phyloP scores from a whole-genome alignment of 2,888 invertebrate species.

The Standfussiana lucernea region DNA sequence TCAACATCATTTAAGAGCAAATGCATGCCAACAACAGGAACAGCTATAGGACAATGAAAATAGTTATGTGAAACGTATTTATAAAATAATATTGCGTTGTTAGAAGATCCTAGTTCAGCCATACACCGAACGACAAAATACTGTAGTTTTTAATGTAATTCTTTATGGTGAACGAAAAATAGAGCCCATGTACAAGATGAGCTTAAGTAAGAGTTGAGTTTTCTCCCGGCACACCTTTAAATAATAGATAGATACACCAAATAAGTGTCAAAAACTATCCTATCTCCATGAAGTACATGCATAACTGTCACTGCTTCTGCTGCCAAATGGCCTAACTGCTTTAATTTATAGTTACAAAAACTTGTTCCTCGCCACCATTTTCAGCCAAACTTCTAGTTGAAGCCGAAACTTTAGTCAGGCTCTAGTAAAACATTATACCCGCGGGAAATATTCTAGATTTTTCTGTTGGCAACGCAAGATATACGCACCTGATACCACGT shows the following conservation, averaged over 20 bases:
- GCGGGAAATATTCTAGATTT: slow-evolving; percentile 52
- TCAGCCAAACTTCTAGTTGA: slow-evolving; percentile 15
- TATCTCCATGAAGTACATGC: slow-evolving; percentile 11
- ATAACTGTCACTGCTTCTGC: background rate
- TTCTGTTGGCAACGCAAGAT: slow-evolving; percentile 30
- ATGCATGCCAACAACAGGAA: background rate
- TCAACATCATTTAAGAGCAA: background rate
- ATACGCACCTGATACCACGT: slow-evolving; percentile 36
- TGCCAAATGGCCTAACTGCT: slow-evolving; percentile 35
- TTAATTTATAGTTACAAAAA: slow-evolving; percentile 39
- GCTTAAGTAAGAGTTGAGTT: background rate
- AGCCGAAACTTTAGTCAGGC: slow-evolving; percentile 20
- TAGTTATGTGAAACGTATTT: background rate
- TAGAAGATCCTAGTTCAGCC: background rate
- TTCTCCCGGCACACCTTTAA: background rate
- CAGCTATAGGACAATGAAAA: background rate
- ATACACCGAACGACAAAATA: background rate
- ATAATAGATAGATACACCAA: background rate
- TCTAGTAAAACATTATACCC: slow-evolving; percentile 42
- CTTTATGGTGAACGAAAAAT: background rate
- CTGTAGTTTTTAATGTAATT: background rate
- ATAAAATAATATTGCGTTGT: background rate
- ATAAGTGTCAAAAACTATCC: background rate
- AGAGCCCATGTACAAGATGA: background rate
- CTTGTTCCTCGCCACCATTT: slow-evolving; percentile 18